phyloP scores from a whole-genome alignment of 37 sponge, comb jelly and placozoan genomes.

The Lycopodina hypogea region DNA sequence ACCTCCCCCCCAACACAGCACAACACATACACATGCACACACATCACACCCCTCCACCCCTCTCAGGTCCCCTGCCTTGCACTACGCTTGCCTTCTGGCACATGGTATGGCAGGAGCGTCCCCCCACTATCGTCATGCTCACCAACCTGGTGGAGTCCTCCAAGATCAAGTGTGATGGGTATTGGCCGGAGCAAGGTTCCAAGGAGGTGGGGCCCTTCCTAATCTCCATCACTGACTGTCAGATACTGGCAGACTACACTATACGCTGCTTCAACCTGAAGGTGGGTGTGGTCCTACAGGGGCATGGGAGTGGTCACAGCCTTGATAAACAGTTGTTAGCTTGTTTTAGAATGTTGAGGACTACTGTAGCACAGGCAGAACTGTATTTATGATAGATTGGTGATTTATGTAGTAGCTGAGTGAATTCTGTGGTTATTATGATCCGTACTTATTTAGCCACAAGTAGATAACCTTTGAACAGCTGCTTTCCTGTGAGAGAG shows the following conservation, averaged over 20 bases:
- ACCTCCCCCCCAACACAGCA: neutral
- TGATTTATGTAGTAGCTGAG: too few species aligned
- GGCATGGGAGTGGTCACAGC: neutral
- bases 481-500: too few species aligned
- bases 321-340: neutral
- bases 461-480: too few species aligned
- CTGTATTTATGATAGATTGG: too few species aligned
- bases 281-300: constrained; percentile 1
- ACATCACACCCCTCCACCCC: neutral
- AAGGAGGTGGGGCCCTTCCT: constrained; percentile 48
- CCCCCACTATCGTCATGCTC: constrained; percentile 57
- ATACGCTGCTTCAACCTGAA: constrained; percentile 31
- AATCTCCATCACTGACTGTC: constrained; percentile 41
- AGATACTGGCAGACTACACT: constrained; percentile 47
- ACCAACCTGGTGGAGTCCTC: too few species aligned
- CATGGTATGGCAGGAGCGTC: constrained; percentile 65
- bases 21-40: neutral
- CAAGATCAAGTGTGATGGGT: constrained; percentile 75
- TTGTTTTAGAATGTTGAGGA: neutral
- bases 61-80: constrained; percentile 50
- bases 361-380: too few species aligned
- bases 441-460: too few species aligned
- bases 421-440: too few species aligned
- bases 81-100: constrained; percentile 76
- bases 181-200: constrained; percentile 56